Evolutionary conservation across 2,113 vertebrate species (phyloP).

Genomic region (Hydrolagus affinis): DNA sequence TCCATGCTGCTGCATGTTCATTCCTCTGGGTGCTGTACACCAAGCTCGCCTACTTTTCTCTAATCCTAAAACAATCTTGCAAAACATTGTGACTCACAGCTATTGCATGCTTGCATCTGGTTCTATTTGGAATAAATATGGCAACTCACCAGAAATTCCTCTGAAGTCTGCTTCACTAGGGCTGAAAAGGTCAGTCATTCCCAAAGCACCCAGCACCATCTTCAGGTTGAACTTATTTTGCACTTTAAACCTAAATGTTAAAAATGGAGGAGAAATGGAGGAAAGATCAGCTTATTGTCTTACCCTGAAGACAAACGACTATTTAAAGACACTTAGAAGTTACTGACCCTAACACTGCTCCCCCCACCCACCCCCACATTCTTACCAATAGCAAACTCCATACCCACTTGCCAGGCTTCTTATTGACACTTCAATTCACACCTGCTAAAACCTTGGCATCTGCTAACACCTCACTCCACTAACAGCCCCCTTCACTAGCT

Average conservation of each 20-base stretch:
- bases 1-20: too few relatives aligned
- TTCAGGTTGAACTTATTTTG: conserved; percentile 75
- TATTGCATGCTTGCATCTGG: neutral
- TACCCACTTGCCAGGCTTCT: too few relatives aligned
- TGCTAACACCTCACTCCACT: too few relatives aligned
- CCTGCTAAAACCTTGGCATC: too few relatives aligned
- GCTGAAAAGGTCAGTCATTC: conserved; percentile 72
- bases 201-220: conserved; percentile 63
- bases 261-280: conserved; percentile 35
- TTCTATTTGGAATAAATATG: neutral
- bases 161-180: conserved; percentile 73
- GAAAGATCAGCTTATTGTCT: neutral
- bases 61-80: neutral
- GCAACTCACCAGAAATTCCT: conserved; percentile 72
- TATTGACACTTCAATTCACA: too few relatives aligned
- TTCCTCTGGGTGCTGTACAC: too few relatives aligned
- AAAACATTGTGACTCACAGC: neutral
- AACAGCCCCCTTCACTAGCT: too few relatives aligned
- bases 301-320: neutral
- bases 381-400: too few relatives aligned
- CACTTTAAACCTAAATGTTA: conserved; percentile 68
- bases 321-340: too few relatives aligned
- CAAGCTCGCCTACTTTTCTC: too few relatives aligned
- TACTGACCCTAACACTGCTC: too few relatives aligned
- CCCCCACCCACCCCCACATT: too few relatives aligned